phyloP scores from a whole-genome alignment of 2,113 vertebrate species.

The Plectropomus leopardus region DNA sequence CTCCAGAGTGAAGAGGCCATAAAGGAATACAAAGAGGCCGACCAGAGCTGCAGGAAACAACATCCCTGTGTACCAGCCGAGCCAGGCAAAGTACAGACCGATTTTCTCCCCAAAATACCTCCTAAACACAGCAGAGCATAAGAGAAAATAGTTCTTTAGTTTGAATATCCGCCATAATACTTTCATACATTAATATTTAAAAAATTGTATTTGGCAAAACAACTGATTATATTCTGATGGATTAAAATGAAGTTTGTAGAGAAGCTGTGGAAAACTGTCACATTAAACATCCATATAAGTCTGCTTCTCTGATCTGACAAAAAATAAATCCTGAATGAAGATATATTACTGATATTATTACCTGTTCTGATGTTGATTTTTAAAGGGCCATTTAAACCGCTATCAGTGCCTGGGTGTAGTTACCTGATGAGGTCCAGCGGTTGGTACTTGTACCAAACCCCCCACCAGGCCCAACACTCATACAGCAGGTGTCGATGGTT shows the following conservation, averaged over 20 bases:
- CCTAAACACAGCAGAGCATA: constrained; percentile 73
- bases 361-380: background rate
- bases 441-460: constrained; percentile 97
- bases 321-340: too few species aligned
- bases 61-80: constrained; percentile 99
- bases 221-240: too few species aligned
- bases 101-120: constrained; percentile 98
- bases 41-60: constrained; percentile 96
- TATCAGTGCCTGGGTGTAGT: too few species aligned
- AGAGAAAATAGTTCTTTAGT: too few species aligned
- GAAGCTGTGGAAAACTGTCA: too few species aligned
- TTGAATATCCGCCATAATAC: too few species aligned
- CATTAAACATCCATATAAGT: too few species aligned
- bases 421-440: constrained; percentile 92
- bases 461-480: constrained; percentile 95
- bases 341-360: too few species aligned
- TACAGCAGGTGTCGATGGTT: constrained; percentile 95
- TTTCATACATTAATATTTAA: too few species aligned
- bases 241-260: too few species aligned
- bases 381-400: background rate
- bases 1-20: constrained; percentile 92
- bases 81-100: constrained; percentile 96
- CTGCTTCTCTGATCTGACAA: too few species aligned
- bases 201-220: too few species aligned
- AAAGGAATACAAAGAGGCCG: constrained; percentile 94